Base-by-base conservation (phyloP, 2,113 vertebrate species). In the Platanista minor region DNA sequence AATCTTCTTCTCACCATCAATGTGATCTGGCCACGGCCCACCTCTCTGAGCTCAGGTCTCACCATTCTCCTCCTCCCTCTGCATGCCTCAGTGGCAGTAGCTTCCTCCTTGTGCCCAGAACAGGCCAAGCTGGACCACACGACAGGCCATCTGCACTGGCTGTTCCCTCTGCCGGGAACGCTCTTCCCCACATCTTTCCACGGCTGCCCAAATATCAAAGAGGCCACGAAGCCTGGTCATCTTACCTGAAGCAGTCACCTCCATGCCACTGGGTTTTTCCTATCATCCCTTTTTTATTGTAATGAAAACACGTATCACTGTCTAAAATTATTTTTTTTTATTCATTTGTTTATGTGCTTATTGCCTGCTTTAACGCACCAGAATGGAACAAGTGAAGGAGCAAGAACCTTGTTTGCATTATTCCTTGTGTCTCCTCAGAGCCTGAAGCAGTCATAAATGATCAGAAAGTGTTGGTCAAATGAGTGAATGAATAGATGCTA, bases 21-120 rank as follows among this genome's bases (percentile, higher is more conserved):
- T 0, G 0, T 6, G 41, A n/a, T 67, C 46, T 14, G 43, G 36
- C 46, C 31, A 31, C 23, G 8, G 18, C 11, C 4, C 3, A 0
- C 6, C n/a, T 66, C 33, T 75, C 59, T 9, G 52, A 77, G n/a
- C 14, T 20, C 21, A 0, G 29, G 6, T 36, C 36, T 59, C 8
- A 21, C 7, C 13, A 5, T 1, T n/a, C 29, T 54, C 77, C 9
- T 17, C 71, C 25, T 57, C 25, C 18, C 57, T 89, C 36, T 2
- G 0, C 4, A 5, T 4, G 36, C 52, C 66, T 52, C n/a, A 2
- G 23, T n/a, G 2, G 20, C 12, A n/a, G 41, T 5, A 4, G 2
- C 8, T 85, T 74, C 41, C n/a, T 31, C 31, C 29, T 21, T 15
- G 15, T 49, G 23, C 41, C 41, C 14, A 0, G 36, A 81, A 31